These are phyloP conservation scores for Neosilurus mollespiculum DNA, from an alignment of 2,797 vertebrate genomes.

Conservation along the genomic window DNA sequence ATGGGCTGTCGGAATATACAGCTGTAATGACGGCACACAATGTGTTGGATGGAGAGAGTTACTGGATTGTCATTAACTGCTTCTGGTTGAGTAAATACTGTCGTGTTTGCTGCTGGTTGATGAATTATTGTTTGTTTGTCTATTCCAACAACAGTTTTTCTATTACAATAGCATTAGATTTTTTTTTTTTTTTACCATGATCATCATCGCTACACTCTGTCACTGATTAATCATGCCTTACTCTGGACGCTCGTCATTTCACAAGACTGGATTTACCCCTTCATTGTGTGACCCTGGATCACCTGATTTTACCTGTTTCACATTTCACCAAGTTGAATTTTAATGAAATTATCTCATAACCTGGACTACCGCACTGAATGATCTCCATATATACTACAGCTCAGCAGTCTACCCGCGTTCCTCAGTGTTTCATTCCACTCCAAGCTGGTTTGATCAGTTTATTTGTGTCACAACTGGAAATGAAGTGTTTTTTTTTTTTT, in stretches of 20 bases:
- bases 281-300: background rate
- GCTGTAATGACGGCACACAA: background rate
- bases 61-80: background rate
- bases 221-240: background rate
- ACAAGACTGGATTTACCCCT: background rate
- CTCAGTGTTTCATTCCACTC: background rate
- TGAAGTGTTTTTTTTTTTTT: background rate
- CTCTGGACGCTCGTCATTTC: background rate
- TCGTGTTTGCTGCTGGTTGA: background rate
- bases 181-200: background rate
- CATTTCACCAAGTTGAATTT: slow-evolving; percentile 9
- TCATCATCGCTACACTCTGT: background rate
- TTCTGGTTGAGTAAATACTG: background rate
- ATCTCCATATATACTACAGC: background rate
- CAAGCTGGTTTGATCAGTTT: background rate
- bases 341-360: slow-evolving; percentile 3
- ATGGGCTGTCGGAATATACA: too few relatives aligned
- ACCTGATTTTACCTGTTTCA: slow-evolving; percentile 3
- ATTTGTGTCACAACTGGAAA: background rate
- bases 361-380: slow-evolving; percentile 1
- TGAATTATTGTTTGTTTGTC: background rate
- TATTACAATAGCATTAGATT: background rate
- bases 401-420: background rate
- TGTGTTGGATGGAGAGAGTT: background rate
- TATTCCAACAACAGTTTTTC: background rate